These are phyloP conservation scores for Erythrolamprus reginae DNA, from an alignment of 2,113 vertebrate species.

Conservation along the genomic window DNA sequence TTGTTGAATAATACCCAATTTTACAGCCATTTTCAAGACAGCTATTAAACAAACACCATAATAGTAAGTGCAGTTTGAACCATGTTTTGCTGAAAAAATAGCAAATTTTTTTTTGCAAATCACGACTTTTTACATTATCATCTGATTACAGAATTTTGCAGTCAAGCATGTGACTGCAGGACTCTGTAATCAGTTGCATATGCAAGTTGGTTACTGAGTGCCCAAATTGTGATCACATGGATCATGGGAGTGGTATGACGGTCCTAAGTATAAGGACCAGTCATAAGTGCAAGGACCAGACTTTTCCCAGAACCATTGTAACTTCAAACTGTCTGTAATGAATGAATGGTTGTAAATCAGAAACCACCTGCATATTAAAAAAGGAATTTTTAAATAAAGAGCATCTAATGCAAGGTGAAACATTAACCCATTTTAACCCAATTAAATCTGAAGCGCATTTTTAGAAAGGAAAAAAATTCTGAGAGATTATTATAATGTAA, in stretches of 20 bases:
- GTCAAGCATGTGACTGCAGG: background rate
- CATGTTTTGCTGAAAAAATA: background rate
- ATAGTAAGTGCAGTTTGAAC: background rate
- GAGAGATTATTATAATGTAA: background rate
- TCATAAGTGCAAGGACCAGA: background rate
- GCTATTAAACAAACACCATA: background rate
- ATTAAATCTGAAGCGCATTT: background rate
- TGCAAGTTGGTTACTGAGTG: background rate
- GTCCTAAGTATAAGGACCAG: background rate
- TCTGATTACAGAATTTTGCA: no score
- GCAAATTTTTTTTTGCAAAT: background rate
- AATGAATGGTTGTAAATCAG: background rate
- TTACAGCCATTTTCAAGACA: background rate
- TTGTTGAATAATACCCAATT: background rate
- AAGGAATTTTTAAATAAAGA: rapidly evolving
- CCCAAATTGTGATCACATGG: background rate
- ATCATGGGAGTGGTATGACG: background rate
- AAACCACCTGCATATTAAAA: background rate
- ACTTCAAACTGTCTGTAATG: background rate
- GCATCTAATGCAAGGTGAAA: background rate
- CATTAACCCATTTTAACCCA: background rate
- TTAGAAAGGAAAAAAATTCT: conserved; percentile 5
- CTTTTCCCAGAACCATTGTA: background rate
- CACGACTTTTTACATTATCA: no score
- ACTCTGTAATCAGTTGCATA: background rate